Evolutionary conservation across 2,888 invertebrate genomes (phyloP).

Genomic region (Plusia festucae): DNA sequence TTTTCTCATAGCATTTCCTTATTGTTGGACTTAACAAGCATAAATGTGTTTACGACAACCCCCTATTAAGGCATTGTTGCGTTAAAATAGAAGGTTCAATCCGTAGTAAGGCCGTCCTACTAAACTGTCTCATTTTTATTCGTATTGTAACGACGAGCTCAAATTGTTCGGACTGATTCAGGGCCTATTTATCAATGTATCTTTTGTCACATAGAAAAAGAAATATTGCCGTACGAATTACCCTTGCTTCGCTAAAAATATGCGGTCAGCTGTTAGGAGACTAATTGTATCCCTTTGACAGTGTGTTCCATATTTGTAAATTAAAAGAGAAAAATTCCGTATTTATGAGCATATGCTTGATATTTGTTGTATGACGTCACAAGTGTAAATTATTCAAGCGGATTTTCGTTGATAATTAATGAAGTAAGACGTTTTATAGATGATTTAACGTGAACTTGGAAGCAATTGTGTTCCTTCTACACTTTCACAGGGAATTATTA

Average conservation of each 20-base stretch:
- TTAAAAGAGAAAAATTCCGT: slow-evolving; percentile 33
- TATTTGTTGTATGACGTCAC: slow-evolving; percentile 36
- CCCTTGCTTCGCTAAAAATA: slow-evolving; percentile 18
- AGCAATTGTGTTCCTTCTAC: not conserved
- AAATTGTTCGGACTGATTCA: slow-evolving; percentile 44
- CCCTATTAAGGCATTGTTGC: slow-evolving; percentile 1
- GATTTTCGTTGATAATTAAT: slow-evolving; percentile 22
- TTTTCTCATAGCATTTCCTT: too few species aligned
- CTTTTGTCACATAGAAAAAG: slow-evolving; percentile 22
- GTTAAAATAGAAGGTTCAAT: slow-evolving; percentile 13
- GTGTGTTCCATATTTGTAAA: slow-evolving; percentile 31
- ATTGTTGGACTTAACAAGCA: not conserved
- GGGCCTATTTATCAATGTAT: slow-evolving; percentile 22
- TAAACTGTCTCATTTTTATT: slow-evolving; percentile 43
- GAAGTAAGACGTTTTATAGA: not conserved
- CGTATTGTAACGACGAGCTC: slow-evolving; percentile 32
- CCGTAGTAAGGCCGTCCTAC: slow-evolving; percentile 16
- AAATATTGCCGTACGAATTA: not conserved
- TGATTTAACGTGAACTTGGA: slow-evolving; percentile 1
- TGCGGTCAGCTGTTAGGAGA: slow-evolving; percentile 37
- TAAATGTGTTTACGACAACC: not conserved
- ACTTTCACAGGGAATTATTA: not conserved
- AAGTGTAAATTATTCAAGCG: slow-evolving; percentile 26
- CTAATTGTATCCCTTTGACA: slow-evolving; percentile 47
- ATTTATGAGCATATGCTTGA: slow-evolving; percentile 20